Evolutionary conservation across 2,888 invertebrate species (phyloP).

Genomic region (Ochropacha duplaris): DNA sequence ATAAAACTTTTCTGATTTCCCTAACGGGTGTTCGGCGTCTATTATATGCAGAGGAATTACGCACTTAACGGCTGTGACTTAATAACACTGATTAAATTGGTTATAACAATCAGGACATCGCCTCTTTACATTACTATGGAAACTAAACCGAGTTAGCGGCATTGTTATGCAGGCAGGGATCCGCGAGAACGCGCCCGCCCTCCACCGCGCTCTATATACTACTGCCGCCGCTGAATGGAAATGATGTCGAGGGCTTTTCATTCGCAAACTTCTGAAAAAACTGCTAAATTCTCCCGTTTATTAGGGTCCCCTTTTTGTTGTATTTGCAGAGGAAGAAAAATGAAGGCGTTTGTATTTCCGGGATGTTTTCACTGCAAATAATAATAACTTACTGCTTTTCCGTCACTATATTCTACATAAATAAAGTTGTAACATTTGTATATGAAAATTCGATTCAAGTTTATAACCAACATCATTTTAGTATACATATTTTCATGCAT

Average conservation of each 20-base stretch:
- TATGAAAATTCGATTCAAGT: neutral
- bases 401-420: neutral
- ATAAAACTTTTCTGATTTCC: conserved; percentile 27
- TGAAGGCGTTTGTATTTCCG: conserved; percentile 1
- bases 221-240: conserved; percentile 61
- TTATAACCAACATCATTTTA: no score
- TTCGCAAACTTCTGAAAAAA: conserved; percentile 52
- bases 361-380: neutral
- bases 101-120: conserved; percentile 28
- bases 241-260: conserved; percentile 55
- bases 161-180: conserved; percentile 23
- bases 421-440: neutral
- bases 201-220: conserved; percentile 62
- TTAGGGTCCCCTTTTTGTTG: conserved; percentile 8
- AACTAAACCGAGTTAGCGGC: conserved; percentile 36
- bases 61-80: conserved; percentile 12
- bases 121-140: conserved; percentile 36
- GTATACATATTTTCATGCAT: neutral
- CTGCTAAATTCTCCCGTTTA: conserved; percentile 34
- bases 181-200: conserved; percentile 46
- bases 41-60: conserved; percentile 6
- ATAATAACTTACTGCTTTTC: neutral
- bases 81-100: conserved; percentile 16
- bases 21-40: conserved; percentile 1
- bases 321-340: neutral